phyloP scores from a whole-genome alignment of 2,113 vertebrate species.

The Pelmatolapia mariae region DNA sequence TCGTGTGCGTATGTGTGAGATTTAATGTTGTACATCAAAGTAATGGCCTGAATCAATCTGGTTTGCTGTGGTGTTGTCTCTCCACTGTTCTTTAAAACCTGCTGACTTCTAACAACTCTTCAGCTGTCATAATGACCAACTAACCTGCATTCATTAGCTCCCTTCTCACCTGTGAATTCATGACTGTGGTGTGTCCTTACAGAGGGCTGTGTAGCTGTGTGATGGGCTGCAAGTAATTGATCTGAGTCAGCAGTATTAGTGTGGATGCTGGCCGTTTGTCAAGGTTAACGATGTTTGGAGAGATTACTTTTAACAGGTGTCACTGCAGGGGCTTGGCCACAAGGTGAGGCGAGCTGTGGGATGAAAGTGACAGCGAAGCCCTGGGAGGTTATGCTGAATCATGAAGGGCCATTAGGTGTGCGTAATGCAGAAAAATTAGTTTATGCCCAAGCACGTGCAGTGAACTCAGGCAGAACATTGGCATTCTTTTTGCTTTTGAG shows the following conservation, averaged over 20 bases:
- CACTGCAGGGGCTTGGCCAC: background rate
- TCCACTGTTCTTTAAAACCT: background rate
- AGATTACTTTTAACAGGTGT: conserved; percentile 20
- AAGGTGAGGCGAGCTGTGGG: background rate
- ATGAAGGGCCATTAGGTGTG: conserved; percentile 2
- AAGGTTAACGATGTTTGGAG: conserved; percentile 39
- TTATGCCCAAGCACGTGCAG: no score
- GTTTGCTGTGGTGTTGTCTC: background rate
- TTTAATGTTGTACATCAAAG: background rate
- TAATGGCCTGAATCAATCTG: background rate
- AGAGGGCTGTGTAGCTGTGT: conserved; percentile 18
- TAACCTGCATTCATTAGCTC: background rate
- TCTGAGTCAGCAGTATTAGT: conserved; percentile 26
- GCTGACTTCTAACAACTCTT: background rate
- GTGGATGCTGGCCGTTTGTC: background rate
- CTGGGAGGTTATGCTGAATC: conserved; percentile 26
- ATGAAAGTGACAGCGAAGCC: background rate
- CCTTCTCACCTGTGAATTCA: background rate
- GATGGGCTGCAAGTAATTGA: background rate
- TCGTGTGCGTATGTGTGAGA: background rate
- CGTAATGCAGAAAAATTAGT: background rate
- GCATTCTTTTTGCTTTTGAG: background rate
- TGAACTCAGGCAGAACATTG: rapidly evolving
- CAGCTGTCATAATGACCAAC: background rate
- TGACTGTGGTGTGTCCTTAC: background rate